Percentiles rank a stretch among this genome's conserved stretches.
phyloP scores from a whole-genome alignment of 2,113 vertebrate species.

The Elanoides forficatus region DNA sequence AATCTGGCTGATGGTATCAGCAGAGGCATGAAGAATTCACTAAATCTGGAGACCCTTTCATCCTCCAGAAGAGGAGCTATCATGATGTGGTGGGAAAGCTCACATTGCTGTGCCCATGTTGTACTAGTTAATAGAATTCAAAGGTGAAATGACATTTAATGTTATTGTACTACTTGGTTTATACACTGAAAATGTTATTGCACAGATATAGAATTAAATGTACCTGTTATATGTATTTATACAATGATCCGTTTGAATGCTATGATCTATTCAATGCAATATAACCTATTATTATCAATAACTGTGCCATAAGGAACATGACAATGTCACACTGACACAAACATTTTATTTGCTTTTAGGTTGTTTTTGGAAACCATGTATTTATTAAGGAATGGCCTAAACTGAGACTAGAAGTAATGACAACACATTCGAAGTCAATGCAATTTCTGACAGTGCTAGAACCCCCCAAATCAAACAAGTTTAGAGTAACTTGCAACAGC shows the following conservation, averaged over 20 bases:
- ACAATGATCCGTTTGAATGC: no score
- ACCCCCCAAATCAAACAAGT: neutral
- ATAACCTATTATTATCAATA: neutral
- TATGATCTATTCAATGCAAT: neutral
- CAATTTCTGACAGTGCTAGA: neutral
- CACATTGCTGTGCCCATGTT: neutral
- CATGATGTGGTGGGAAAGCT: neutral
- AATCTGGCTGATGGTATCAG: neutral
- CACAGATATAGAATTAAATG: neutral
- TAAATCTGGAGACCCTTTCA: neutral
- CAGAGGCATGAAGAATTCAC: neutral
- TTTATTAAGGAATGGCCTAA: neutral
- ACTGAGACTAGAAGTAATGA: neutral
- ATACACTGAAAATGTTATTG: no score
- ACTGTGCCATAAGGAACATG: neutral
- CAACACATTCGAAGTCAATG: rapidly evolving
- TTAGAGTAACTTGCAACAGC: neutral
- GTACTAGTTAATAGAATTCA: neutral
- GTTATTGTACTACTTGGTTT: neutral
- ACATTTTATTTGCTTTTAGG: neutral
- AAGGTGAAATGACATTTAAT: neutral
- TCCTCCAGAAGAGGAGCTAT: neutral
- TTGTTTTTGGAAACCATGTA: neutral
- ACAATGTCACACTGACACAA: rapidly evolving
- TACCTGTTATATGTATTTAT: neutral